Evolutionary conservation across 2,888 invertebrate species (phyloP).

Genomic region (Isoperla grammatica): DNA sequence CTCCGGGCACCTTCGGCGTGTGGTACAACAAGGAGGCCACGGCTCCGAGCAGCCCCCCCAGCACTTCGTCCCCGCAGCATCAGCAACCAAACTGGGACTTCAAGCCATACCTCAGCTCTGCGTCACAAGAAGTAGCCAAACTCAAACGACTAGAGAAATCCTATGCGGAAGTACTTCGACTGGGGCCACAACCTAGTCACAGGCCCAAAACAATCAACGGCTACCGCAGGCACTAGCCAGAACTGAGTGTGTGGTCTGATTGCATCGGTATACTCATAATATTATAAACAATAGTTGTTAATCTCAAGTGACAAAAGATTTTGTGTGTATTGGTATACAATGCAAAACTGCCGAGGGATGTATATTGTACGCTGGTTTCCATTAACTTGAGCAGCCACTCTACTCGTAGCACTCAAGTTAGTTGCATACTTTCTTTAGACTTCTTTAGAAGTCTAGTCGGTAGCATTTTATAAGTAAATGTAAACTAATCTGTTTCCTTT

Average conservation of each 20-base stretch:
- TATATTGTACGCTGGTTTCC: no score
- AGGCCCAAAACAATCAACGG: constrained; percentile 12
- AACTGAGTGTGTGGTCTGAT: neutral
- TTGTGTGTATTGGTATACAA: no score
- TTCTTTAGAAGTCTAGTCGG: neutral
- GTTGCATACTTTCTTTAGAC: no score
- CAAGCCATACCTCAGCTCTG: constrained; percentile 53
- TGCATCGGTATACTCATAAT: neutral
- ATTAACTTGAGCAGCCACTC: no score
- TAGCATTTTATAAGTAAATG: constrained; percentile 14
- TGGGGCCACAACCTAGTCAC: constrained; percentile 29
- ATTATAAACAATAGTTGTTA: neutral
- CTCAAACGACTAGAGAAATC: constrained; percentile 74
- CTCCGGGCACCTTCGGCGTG: constrained; percentile 4
- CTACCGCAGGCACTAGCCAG: constrained; percentile 13
- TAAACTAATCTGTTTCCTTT: neutral
- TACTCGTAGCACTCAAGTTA: no score
- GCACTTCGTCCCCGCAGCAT: constrained; percentile 19
- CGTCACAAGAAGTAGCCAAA: constrained; percentile 77
- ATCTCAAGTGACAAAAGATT: constrained; percentile 6
- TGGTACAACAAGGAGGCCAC: constrained; percentile 13
- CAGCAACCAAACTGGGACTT: constrained; percentile 28
- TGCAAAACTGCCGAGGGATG: no score
- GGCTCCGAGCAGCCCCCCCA: neutral
- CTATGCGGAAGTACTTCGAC: constrained; percentile 70